phyloP scores from a whole-genome alignment of 2,113 vertebrate genomes.

The Hoplias malabaricus region DNA sequence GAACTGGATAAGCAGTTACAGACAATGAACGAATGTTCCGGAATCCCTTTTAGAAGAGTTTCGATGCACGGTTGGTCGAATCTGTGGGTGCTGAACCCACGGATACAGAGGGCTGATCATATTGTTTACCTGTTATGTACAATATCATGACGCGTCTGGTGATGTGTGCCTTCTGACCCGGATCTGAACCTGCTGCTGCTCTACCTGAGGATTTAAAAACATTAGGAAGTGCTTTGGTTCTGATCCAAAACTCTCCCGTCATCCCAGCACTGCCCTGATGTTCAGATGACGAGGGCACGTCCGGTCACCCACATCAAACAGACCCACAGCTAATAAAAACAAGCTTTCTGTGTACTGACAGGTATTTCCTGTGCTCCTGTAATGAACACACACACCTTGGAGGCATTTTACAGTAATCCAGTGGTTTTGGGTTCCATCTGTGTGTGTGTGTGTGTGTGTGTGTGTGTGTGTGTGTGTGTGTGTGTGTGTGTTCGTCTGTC shows the following conservation, averaged over 20 bases:
- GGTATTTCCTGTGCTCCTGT: conserved; percentile 53
- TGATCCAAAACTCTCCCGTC: conserved; percentile 1
- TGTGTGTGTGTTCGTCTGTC: conserved; percentile 25
- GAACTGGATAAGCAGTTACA: no score
- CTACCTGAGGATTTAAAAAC: neutral
- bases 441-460: conserved; percentile 24
- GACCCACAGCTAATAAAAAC: conserved; percentile 15
- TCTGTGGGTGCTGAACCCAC: no score
- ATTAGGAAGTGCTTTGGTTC: neutral
- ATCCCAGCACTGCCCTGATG: neutral
- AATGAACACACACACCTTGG: conserved; percentile 38
- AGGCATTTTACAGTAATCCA: conserved; percentile 28
- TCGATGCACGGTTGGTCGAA: no score
- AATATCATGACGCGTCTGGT: neutral
- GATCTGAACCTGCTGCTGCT: neutral
- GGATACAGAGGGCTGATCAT: no score
- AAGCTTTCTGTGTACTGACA: conserved; percentile 33
- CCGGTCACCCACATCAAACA: conserved; percentile 24
- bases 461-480: conserved; percentile 45
- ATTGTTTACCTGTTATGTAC: neutral
- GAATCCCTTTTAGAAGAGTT: no score
- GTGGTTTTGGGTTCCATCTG: conserved; percentile 14
- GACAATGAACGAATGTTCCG: no score
- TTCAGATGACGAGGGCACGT: conserved; percentile 9
- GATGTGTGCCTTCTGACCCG: conserved; percentile 11